Conservation (phyloP, 2,888 invertebrate genomes). For the Spodoptera picta region DNA sequence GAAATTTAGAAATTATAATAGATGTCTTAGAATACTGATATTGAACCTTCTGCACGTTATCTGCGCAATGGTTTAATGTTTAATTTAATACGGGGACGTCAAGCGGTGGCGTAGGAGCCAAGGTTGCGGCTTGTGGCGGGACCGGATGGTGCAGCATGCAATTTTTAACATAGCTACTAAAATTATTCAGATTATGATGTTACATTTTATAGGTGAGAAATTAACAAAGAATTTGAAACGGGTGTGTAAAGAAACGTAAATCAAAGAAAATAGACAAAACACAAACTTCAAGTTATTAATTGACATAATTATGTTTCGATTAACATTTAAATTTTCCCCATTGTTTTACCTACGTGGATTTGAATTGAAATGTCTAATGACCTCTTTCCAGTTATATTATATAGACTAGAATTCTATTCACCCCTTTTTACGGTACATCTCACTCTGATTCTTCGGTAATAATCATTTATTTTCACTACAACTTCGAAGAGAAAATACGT, state of each 20-base stretch:
- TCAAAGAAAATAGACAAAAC: too few relatives aligned
- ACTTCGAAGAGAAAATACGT: slow-evolving; percentile 6
- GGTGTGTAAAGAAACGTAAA: too few relatives aligned
- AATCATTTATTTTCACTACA: background rate
- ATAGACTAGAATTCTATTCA: too few relatives aligned
- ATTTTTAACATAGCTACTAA: slow-evolving; percentile 21
- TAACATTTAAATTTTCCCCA: too few relatives aligned
- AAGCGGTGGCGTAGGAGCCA: slow-evolving; percentile 34
- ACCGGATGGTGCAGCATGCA: slow-evolving; percentile 42
- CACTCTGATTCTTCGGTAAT: background rate
- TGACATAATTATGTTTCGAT: too few relatives aligned
- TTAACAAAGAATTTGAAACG: background rate
- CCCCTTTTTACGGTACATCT: too few relatives aligned
- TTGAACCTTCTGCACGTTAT: slow-evolving; percentile 16
- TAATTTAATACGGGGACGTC: slow-evolving; percentile 42
- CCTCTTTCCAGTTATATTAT: too few relatives aligned
- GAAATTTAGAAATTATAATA: too few relatives aligned
- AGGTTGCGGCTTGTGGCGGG: slow-evolving; percentile 45
- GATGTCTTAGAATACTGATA: background rate
- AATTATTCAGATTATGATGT: background rate
- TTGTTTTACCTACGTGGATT: too few relatives aligned
- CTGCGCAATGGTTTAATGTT: slow-evolving; percentile 28
- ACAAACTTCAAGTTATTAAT: too few relatives aligned
- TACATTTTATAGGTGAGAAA: slow-evolving; percentile 18
- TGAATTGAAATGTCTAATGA: too few relatives aligned